phyloP scores from a whole-genome alignment of 2,888 invertebrate species.

The Norana najaformis region DNA sequence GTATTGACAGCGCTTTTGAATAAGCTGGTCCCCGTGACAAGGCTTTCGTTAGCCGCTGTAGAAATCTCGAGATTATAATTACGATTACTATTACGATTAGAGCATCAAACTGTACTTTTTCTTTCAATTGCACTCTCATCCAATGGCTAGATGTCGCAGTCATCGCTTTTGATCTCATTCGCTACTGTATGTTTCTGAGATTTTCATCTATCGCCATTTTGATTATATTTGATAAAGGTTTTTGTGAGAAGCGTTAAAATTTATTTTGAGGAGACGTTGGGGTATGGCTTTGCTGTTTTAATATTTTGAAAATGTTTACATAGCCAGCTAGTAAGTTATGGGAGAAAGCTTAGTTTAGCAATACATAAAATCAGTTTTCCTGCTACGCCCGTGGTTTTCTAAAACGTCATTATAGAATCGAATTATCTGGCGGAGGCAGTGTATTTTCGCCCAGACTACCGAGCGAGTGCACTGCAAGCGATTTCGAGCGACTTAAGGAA shows the following conservation, averaged over 20 bases:
- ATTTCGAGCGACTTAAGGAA: no score
- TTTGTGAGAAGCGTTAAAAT: background rate
- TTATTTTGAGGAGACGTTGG: background rate
- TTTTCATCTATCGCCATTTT: conserved; percentile 5
- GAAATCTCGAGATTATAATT: no score
- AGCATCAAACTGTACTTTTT: background rate
- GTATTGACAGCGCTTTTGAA: no score
- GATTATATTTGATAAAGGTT: background rate
- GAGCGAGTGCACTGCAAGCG: background rate
- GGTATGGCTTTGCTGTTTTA: background rate
- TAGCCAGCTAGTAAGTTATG: background rate
- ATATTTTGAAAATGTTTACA: background rate
- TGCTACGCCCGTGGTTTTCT: no score
- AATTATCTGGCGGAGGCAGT: background rate
- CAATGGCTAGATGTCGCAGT: background rate
- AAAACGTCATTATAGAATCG: background rate
- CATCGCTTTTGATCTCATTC: background rate
- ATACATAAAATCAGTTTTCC: no score
- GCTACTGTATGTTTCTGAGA: background rate
- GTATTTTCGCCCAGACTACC: background rate
- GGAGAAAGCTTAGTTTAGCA: background rate
- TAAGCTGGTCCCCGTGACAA: no score
- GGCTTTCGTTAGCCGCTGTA: no score
- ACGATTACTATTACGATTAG: no score
- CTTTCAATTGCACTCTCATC: background rate